Conservation (phyloP, 1,140 invertebrate genomes). For the Heliconius hermathena region DNA sequence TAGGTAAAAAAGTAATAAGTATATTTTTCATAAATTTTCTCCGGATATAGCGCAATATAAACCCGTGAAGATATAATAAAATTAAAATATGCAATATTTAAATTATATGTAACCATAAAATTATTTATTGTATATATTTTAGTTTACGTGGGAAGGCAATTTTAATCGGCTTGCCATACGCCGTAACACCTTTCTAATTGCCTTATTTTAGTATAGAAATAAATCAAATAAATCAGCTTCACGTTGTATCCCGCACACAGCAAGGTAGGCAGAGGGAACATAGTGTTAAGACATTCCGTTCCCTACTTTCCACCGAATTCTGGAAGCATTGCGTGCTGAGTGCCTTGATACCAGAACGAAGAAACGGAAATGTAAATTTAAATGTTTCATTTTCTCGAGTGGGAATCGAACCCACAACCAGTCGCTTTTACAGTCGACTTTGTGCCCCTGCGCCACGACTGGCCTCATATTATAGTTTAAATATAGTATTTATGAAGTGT, state of each 20-base stretch:
- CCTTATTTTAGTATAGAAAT: not conserved
- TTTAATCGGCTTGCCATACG: not conserved
- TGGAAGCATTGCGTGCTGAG: no score
- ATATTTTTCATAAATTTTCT: not conserved
- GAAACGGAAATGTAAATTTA: no score
- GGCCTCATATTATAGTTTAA: not conserved
- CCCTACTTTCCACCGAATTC: no score
- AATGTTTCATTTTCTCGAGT: no score
- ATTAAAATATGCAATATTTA: not conserved
- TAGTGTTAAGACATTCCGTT: no score
- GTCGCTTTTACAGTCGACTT: no score
- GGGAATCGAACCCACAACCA: no score
- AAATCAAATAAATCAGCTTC: no score
- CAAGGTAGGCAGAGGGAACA: no score
- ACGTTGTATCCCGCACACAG: no score
- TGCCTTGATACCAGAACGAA: no score
- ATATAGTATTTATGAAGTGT: not conserved
- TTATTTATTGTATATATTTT: not conserved
- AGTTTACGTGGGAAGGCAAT: constrained; percentile 1
- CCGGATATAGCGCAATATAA: not conserved
- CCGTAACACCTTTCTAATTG: constrained; percentile 6
- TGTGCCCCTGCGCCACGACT: no score
- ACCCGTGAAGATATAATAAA: not conserved
- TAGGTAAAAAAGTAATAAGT: not conserved
- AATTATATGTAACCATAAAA: not conserved